Evolutionary conservation across 1,140 invertebrate genomes (phyloP).

Genomic region (Drosophila obscura): DNA sequence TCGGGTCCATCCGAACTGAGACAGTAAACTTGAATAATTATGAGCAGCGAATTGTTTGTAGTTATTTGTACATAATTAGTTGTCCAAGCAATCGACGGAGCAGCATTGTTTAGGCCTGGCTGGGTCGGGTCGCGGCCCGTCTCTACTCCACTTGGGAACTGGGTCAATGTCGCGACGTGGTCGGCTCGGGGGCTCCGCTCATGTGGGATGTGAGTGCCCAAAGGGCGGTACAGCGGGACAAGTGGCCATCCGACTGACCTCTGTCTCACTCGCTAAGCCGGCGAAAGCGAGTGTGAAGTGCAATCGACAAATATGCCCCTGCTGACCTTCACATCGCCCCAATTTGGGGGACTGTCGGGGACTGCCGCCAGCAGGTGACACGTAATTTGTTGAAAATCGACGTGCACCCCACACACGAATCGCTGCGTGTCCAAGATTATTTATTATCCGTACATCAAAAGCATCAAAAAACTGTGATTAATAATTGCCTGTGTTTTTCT

Average conservation of each 20-base stretch:
- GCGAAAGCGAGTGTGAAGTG: conserved; percentile 3
- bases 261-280: conserved; percentile 8
- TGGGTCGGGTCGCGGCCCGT: conserved; percentile 21
- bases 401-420: conserved; percentile 68
- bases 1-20: conserved; percentile 17
- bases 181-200: conserved; percentile 27
- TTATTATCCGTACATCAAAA: conserved; percentile 58
- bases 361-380: conserved; percentile 60
- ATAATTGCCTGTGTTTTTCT: conserved; percentile 30
- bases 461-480: conserved; percentile 48
- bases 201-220: conserved; percentile 34
- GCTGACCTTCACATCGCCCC: conserved; percentile 37
- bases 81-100: conserved; percentile 57
- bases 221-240: background rate
- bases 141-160: conserved; percentile 33
- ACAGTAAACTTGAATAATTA: conserved; percentile 52
- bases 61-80: conserved; percentile 72
- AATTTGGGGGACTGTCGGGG: conserved; percentile 20
- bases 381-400: conserved; percentile 69
- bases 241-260: conserved; percentile 41
- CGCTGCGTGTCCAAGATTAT: conserved; percentile 41
- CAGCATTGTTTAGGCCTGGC: conserved; percentile 36
- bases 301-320: conserved; percentile 1
- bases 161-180: conserved; percentile 72
- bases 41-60: conserved; percentile 29